A percentile compares a stretch with the other conserved stretches of the same genome.
Conservation (phyloP, 2,888 invertebrate genomes). For the Coleophora deauratella region DNA sequence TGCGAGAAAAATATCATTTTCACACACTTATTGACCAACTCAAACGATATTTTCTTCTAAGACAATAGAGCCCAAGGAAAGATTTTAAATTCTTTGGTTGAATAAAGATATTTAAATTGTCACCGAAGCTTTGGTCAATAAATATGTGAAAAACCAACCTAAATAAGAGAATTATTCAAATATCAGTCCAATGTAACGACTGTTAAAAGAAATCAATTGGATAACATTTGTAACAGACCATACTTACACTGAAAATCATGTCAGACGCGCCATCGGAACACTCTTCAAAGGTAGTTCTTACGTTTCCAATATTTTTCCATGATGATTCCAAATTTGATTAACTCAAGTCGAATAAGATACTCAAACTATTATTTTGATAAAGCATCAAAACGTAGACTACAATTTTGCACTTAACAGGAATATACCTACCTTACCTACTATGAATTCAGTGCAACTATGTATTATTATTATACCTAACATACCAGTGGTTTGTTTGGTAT, state of each 20-base stretch:
- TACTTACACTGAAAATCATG: background rate
- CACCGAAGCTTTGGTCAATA: slow-evolving; percentile 46
- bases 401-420: no score
- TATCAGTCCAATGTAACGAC: slow-evolving; percentile 43
- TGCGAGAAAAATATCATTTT: slow-evolving; percentile 28
- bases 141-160: slow-evolving; percentile 44
- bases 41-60: slow-evolving; percentile 24
- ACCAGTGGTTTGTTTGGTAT: no score
- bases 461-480: no score
- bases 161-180: slow-evolving; percentile 44
- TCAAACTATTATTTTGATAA: no score
- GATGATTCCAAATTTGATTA: no score
- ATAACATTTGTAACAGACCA: background rate
- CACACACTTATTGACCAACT: slow-evolving; percentile 52
- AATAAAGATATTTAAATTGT: slow-evolving; percentile 35
- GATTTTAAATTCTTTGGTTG: slow-evolving; percentile 63
- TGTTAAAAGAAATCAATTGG: slow-evolving; percentile 9
- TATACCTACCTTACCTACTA: no score
- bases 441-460: no score
- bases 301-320: no score
- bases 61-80: slow-evolving; percentile 22
- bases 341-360: no score
- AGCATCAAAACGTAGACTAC: no score
- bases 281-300: no score
- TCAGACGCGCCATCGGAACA: background rate